phyloP scores from a whole-genome alignment of 2,113 vertebrate species.

The Phycodurus eques region DNA sequence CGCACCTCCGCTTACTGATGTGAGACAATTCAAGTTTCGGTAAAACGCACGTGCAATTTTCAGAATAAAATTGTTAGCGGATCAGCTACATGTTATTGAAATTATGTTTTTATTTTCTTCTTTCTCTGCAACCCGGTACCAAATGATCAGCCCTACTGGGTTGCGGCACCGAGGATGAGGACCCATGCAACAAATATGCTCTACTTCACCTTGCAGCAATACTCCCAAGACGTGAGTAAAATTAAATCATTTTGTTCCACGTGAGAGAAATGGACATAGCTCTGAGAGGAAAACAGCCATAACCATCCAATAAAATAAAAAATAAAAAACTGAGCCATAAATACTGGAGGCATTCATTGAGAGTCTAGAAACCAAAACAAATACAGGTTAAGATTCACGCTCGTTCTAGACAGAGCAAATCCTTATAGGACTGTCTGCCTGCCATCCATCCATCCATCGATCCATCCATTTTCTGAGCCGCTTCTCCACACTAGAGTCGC shows the following conservation, averaged over 20 bases:
- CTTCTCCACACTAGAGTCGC: too few species aligned
- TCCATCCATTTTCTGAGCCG: too few species aligned
- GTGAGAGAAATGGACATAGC: not conserved
- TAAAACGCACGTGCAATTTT: not conserved
- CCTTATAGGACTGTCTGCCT: not conserved
- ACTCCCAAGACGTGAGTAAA: not conserved
- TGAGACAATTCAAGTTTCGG: too few species aligned
- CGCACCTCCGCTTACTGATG: too few species aligned
- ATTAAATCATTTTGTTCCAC: not conserved
- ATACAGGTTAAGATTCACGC: not conserved
- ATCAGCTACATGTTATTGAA: not conserved
- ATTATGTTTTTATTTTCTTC: not conserved
- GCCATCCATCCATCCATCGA: too few species aligned
- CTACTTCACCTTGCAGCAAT: not conserved
- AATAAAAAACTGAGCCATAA: not conserved
- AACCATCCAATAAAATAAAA: not conserved
- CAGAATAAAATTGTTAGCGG: not conserved
- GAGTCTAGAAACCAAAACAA: slow-evolving; percentile 2
- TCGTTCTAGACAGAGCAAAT: slow-evolving; percentile 1
- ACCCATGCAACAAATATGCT: not conserved
- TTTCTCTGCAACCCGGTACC: not conserved
- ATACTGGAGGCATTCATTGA: not conserved
- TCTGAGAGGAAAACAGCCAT: not conserved
- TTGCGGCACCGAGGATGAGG: not conserved
- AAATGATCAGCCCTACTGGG: not conserved